Percentiles rank a stretch among this genome's conserved stretches.
These are phyloP conservation scores for Corvus cornix DNA, from an alignment of 2,113 vertebrate species.

Conservation along the genomic window DNA sequence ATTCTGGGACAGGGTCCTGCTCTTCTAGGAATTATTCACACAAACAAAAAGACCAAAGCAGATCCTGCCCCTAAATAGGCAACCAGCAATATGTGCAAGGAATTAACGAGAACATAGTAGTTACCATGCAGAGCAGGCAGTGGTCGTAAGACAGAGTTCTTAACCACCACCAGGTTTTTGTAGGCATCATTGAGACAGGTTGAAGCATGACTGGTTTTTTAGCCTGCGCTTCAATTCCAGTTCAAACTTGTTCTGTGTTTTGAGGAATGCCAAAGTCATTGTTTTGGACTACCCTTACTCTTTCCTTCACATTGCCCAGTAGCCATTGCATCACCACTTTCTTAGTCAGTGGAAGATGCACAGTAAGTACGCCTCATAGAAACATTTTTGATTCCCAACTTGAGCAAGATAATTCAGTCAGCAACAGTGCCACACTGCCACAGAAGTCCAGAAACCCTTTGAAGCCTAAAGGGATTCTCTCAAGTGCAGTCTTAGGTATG, in stretches of 20 bases:
- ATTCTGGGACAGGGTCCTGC: not conserved
- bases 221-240: not conserved
- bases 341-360: not conserved
- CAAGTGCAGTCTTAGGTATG: not conserved
- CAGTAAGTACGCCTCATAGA: not conserved
- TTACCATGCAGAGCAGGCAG: not conserved
- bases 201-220: conserved; percentile 2
- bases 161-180: not conserved
- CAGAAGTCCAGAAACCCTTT: not conserved
- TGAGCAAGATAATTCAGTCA: not conserved
- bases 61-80: not conserved
- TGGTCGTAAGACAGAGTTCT: not conserved
- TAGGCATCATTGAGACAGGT: not conserved
- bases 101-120: not conserved
- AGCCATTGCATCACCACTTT: not conserved
- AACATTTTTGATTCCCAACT: not conserved
- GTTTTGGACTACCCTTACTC: not conserved
- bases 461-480: not conserved
- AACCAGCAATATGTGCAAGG: not conserved
- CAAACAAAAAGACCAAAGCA: not conserved
- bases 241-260: conserved; percentile 25
- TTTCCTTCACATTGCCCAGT: not conserved
- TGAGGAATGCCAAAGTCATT: not conserved
- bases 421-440: not conserved
- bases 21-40: not conserved